Evolutionary conservation across 2,888 invertebrate species (phyloP).

Genomic region (Helicoverpa assulta): DNA sequence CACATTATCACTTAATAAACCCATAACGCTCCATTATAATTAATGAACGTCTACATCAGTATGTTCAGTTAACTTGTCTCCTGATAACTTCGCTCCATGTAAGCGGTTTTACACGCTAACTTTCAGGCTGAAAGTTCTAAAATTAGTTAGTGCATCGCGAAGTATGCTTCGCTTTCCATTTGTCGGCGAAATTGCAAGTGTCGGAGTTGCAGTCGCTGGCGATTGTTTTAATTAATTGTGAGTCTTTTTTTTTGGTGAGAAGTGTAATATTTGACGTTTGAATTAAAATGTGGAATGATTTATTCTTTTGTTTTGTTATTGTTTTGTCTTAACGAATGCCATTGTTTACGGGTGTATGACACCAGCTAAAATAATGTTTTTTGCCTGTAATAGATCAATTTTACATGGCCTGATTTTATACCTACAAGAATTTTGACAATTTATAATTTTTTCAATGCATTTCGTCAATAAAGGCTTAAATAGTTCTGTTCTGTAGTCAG

Average conservation of each 20-base stretch:
- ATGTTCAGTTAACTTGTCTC: constrained; percentile 18
- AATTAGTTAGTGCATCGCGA: constrained; percentile 29
- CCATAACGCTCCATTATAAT: constrained; percentile 20
- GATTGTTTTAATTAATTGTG: constrained; percentile 11
- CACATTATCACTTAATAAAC: background rate
- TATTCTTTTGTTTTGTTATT: too few relatives aligned
- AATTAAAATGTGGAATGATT: too few relatives aligned
- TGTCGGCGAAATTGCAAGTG: constrained; percentile 10
- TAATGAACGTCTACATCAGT: constrained; percentile 9
- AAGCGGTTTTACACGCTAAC: constrained; percentile 37
- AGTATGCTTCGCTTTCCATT: constrained; percentile 13
- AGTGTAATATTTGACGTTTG: too few relatives aligned
- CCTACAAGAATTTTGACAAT: too few relatives aligned
- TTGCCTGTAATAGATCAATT: too few relatives aligned
- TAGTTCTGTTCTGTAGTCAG: too few relatives aligned
- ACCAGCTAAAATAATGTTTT: too few relatives aligned
- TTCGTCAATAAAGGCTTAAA: too few relatives aligned
- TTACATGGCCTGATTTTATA: too few relatives aligned
- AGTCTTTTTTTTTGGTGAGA: background rate
- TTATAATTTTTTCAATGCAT: too few relatives aligned
- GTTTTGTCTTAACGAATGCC: too few relatives aligned
- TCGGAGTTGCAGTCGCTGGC: constrained; percentile 5
- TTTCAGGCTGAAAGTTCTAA: constrained; percentile 24
- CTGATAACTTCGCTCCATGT: constrained; percentile 33
- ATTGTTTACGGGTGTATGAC: too few relatives aligned